phyloP scores from a whole-genome alignment of 1,140 invertebrate genomes.

The Kradibia gibbosae region DNA sequence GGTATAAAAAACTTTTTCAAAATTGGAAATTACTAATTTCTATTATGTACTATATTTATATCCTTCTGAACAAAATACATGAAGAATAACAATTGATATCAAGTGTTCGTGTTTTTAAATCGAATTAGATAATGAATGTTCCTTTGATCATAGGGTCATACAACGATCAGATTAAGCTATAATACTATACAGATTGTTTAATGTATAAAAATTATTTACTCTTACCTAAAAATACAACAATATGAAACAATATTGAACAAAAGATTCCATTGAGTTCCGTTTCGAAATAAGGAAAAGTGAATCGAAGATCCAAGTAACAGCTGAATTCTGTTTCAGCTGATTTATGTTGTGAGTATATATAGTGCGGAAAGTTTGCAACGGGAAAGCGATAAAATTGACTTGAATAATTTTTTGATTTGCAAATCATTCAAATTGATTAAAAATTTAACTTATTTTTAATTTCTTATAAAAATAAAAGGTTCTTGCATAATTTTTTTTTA shows the following conservation, averaged over 20 bases:
- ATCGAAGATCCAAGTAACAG: background rate
- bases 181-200: background rate
- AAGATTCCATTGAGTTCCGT: slow-evolving; percentile 14
- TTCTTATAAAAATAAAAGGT: background rate
- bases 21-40: no score
- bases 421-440: background rate
- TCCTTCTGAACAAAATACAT: no score
- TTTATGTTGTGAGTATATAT: slow-evolving; percentile 1
- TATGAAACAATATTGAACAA: slow-evolving; percentile 22
- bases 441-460: background rate
- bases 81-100: no score
- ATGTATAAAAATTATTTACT: background rate
- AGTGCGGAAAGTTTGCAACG: slow-evolving; percentile 1
- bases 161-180: no score
- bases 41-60: no score
- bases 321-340: background rate
- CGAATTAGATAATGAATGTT: no score
- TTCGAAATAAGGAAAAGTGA: background rate
- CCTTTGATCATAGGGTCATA: no score
- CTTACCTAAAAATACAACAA: background rate
- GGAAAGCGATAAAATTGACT: background rate
- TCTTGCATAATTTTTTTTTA: background rate
- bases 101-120: no score
- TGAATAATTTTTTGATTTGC: background rate
- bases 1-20: no score